A percentile compares a stretch with the other conserved stretches of the same genome.
These are phyloP conservation scores for Operophtera brumata DNA, from an alignment of 2,888 invertebrate genomes.

Conservation along the genomic window DNA sequence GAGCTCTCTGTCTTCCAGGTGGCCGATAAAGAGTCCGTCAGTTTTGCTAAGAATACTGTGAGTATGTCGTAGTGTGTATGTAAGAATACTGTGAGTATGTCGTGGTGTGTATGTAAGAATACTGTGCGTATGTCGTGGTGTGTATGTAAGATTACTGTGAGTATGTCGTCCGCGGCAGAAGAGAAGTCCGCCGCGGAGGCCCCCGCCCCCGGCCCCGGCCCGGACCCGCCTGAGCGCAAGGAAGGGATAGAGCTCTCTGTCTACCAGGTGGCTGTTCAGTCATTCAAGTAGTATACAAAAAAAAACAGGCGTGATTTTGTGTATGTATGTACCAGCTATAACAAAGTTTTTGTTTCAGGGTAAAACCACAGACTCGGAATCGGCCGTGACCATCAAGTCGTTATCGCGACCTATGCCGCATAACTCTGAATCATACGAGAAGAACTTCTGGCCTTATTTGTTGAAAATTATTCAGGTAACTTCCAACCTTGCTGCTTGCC, in stretches of 20 bases:
- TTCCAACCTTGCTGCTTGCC: not conserved
- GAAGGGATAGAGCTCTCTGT: slow-evolving; percentile 61
- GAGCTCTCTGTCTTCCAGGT: slow-evolving; percentile 62
- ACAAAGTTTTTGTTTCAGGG: slow-evolving; percentile 39
- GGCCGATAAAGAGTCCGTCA: slow-evolving; percentile 65
- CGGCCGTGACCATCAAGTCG: slow-evolving; percentile 49
- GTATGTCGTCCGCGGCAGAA: slow-evolving; percentile 48
- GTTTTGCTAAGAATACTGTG: slow-evolving; percentile 58
- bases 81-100: slow-evolving; percentile 32
- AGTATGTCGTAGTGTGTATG: too few relatives aligned
- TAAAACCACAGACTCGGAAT: slow-evolving; percentile 48
- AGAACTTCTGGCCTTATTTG: slow-evolving; percentile 72
- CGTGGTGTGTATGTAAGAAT: too few relatives aligned
- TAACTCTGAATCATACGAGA: slow-evolving; percentile 57
- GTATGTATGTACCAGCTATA: too few relatives aligned
- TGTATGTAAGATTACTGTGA: slow-evolving; percentile 29
- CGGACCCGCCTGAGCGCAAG: slow-evolving; percentile 40
- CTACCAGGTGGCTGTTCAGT: slow-evolving; percentile 59
- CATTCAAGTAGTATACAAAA: too few relatives aligned
- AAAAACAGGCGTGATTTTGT: too few relatives aligned
- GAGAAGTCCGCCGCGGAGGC: slow-evolving; percentile 51
- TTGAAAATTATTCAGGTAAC: slow-evolving; percentile 71
- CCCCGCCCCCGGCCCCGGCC: slow-evolving; percentile 11
- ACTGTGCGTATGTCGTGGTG: slow-evolving; percentile 38
- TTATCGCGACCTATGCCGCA: slow-evolving; percentile 39